Base-by-base conservation (phyloP, 2,113 vertebrate species). In the Peromyscus leucopus region DNA sequence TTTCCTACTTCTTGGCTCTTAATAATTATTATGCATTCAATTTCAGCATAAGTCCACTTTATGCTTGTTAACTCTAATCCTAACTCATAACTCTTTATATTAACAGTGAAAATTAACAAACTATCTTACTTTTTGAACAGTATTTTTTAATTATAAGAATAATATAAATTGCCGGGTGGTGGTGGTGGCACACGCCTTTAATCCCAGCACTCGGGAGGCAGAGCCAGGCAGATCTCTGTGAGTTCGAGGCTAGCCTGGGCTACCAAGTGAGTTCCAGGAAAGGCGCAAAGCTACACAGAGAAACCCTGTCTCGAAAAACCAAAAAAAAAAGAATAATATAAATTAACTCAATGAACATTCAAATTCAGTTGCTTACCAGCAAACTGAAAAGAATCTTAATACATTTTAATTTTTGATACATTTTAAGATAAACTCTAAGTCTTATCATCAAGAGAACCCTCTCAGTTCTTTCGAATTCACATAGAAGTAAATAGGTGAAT, bases 381-480 rank as follows among this genome's bases (percentile, higher is more conserved):
- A 57, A 17, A 36, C 16, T 89, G 3, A 71, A 93, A 94, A 63
- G 1, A 2, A 63, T 42, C 69, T 89, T 85, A 67, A 75, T 4
- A 79, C 48, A 87, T 87, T 86, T 96, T 93, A 76, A 79, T 67
- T 93, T 67, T 91, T 94, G 84, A 36, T 84, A 5, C 31, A 48
- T 74, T 85, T 91, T 76, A 89, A 91, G 74, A 86, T 80, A 31
- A 88, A 83, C 12, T 92, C 9, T 12, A 85, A 65, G 46, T 48
- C 26, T 5, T 61, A 57, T 80, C 0, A 12, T 42, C 83, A 93
- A 46, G 33, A 33, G 28, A 96, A 94, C 65, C 48, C 4, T 26
- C 31, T 1, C 39, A 26, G 21, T 36, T 76, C 84, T 71, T 94
- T 72, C 5, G 96, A 67, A n/a, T 65, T 1, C 17, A 39, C 24